Evolutionary conservation across 1,140 invertebrate genomes (phyloP).

Genomic region (Oedothorax gibbosus): DNA sequence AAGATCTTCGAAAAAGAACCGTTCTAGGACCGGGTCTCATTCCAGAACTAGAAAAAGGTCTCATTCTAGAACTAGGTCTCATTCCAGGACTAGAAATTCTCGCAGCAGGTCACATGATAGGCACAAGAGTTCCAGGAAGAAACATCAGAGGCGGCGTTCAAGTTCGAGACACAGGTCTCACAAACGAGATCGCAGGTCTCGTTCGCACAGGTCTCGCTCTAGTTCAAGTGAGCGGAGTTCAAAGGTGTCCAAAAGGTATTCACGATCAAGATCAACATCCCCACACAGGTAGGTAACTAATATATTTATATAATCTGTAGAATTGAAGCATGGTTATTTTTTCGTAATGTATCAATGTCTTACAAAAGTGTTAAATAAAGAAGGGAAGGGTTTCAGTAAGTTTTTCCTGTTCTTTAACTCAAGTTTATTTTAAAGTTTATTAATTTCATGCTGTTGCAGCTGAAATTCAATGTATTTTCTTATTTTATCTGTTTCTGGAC

Average conservation of each 20-base stretch:
- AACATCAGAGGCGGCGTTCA: constrained; percentile 16
- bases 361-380: too few relatives aligned
- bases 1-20: neutral
- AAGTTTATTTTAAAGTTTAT: too few relatives aligned
- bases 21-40: neutral
- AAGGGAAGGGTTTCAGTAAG: too few relatives aligned
- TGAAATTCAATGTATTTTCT: too few relatives aligned
- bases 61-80: constrained; percentile 26
- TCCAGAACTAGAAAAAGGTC: constrained; percentile 14
- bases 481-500: too few relatives aligned
- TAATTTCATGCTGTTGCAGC: too few relatives aligned
- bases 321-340: too few relatives aligned
- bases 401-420: too few relatives aligned
- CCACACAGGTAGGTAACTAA: constrained; percentile 20
- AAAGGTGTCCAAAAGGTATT: constrained; percentile 25
- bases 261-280: constrained; percentile 38
- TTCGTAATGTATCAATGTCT: too few relatives aligned
- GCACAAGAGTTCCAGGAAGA: constrained; percentile 1
- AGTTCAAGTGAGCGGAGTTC: constrained; percentile 11
- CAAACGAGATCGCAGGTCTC: constrained; percentile 3
- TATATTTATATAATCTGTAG: too few relatives aligned
- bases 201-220: constrained; percentile 33
- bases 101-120: constrained; percentile 28
- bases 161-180: neutral
- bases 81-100: constrained; percentile 35